Percentiles rank a stretch among this genome's conserved stretches.
phyloP scores from a whole-genome alignment of 2,888 invertebrate species.

The Ormia ochracea region DNA sequence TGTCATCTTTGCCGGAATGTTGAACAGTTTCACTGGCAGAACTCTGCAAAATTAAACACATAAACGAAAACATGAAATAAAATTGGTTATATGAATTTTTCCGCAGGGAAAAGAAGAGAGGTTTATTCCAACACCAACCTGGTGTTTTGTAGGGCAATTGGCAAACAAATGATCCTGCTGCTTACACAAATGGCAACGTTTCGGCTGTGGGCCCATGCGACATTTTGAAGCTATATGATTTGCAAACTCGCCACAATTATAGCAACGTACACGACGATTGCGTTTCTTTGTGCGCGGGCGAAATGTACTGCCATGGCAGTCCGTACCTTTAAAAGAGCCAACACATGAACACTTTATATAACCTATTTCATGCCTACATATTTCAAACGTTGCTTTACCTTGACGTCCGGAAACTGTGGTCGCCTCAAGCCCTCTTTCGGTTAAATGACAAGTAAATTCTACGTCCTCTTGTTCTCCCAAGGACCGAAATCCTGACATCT shows the following conservation, averaged over 20 bases:
- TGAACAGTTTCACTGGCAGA: constrained; percentile 1
- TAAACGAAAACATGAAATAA: neutral
- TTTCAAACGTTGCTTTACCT: constrained; percentile 66
- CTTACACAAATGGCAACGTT: constrained; percentile 93
- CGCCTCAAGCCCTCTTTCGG: constrained; percentile 91
- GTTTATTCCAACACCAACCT: constrained; percentile 64
- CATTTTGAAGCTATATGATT: constrained; percentile 95
- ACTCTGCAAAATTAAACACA: constrained; percentile 19
- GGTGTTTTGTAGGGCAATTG: constrained; percentile 87
- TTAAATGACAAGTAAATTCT: constrained; percentile 90
- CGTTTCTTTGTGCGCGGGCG: constrained; percentile 87
- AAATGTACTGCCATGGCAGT: constrained; percentile 89
- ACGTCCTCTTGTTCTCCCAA: constrained; percentile 92
- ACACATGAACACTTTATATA: too few relatives aligned
- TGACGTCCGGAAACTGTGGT: constrained; percentile 88
- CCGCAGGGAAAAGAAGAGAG: too few relatives aligned
- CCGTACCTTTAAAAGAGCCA: constrained; percentile 79
- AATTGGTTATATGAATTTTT: too few relatives aligned
- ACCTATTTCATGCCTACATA: too few relatives aligned
- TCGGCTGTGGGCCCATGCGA: constrained; percentile 90
- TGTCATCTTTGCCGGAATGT: constrained; percentile 34
- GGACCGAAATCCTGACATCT: constrained; percentile 91
- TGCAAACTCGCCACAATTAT: constrained; percentile 94
- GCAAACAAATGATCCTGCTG: constrained; percentile 92
- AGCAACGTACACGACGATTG: constrained; percentile 92